phyloP scores from a whole-genome alignment of 2,797 vertebrate species.

The Chloroceryle amazona region DNA sequence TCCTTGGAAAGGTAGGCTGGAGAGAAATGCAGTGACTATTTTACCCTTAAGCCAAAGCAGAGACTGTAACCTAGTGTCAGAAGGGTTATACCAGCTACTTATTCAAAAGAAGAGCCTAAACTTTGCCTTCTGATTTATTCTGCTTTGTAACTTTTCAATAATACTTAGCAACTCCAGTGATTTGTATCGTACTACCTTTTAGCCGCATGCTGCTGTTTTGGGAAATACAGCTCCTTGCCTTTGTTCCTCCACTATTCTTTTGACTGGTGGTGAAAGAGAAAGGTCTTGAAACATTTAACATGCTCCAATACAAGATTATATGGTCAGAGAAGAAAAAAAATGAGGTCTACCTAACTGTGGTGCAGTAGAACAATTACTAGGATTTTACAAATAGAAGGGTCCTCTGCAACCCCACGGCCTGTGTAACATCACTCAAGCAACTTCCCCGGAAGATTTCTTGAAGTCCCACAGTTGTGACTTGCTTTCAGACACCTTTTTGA shows the following conservation, averaged over 20 bases:
- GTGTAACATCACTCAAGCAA: neutral
- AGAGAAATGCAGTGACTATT: neutral
- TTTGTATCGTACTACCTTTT: neutral
- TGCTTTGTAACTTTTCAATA: neutral
- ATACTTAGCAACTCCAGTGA: neutral
- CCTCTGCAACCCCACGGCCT: neutral
- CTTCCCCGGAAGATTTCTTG: neutral
- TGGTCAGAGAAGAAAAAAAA: neutral
- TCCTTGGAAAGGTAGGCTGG: constrained; percentile 2
- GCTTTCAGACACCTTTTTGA: neutral
- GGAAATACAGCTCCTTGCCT: neutral
- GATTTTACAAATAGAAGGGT: constrained; percentile 21
- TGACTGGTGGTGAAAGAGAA: neutral
- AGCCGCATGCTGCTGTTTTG: fast-evolving
- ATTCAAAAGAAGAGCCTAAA: neutral
- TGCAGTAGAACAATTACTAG: neutral
- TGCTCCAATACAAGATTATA: neutral
- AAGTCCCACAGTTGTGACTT: neutral
- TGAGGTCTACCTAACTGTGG: neutral
- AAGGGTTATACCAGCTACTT: neutral
- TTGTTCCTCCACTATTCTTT: neutral
- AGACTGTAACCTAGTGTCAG: neutral
- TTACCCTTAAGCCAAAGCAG: constrained; percentile 40
- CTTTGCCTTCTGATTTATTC: neutral
- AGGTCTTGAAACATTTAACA: neutral